Percentiles rank a stretch among this genome's conserved stretches.
Conservation (phyloP, 2,113 vertebrate species). For the Microtus oregoni region DNA sequence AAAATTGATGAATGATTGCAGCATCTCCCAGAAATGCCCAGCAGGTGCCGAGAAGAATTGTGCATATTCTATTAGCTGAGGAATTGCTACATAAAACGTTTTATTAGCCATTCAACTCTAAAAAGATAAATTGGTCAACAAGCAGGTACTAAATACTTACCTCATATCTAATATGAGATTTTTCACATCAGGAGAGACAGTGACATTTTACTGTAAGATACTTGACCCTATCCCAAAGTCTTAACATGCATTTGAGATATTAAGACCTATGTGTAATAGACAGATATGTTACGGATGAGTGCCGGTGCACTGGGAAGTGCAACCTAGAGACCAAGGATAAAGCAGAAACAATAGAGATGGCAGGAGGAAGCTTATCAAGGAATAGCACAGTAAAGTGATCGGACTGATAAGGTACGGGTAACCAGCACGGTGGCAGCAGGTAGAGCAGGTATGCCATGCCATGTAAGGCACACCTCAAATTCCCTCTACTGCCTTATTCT, state of each 20-base stretch:
- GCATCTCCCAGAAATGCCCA: conserved; percentile 41
- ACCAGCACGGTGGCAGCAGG: neutral
- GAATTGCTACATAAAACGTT: conserved; percentile 58
- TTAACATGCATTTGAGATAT: conserved; percentile 17
- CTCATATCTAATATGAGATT: conserved; percentile 36
- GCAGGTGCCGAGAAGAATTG: conserved; percentile 55
- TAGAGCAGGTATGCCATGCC: neutral
- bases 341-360: neutral
- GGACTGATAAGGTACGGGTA: neutral
- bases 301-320: neutral
- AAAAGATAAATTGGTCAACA: conserved; percentile 65
- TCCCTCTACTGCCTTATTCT: neutral
- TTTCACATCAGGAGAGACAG: conserved; percentile 24
- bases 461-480: conserved; percentile 31
- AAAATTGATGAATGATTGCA: conserved; percentile 64
- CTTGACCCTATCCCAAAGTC: neutral
- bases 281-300: neutral
- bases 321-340: neutral
- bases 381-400: neutral
- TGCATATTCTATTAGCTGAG: conserved; percentile 40
- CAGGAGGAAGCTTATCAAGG: neutral
- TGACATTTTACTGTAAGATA: conserved; percentile 32
- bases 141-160: conserved; percentile 26
- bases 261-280: neutral
- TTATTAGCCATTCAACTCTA: conserved; percentile 59